These are phyloP conservation scores for Stratiolaelaps scimitus DNA, from an alignment of 1,140 invertebrate genomes.

Conservation along the genomic window DNA sequence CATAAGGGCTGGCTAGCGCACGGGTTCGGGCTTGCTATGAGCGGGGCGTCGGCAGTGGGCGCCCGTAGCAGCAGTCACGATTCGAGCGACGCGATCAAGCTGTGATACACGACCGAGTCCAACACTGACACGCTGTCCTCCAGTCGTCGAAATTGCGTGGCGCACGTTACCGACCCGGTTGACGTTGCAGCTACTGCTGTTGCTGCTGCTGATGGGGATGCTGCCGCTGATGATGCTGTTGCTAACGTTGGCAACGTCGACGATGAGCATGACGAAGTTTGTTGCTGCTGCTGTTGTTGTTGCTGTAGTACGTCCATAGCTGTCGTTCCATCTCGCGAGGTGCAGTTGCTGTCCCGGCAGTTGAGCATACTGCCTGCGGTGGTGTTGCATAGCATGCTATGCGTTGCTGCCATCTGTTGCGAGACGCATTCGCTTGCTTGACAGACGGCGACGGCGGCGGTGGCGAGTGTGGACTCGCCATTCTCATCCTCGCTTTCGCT, in stretches of 20 bases:
- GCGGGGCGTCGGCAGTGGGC: neutral
- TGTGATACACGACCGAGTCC: conserved; percentile 36
- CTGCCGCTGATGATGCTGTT: too few relatives aligned
- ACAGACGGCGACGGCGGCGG: neutral
- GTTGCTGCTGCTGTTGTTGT: too few relatives aligned
- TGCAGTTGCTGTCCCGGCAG: too few relatives aligned
- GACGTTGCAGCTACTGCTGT: too few relatives aligned
- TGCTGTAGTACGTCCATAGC: too few relatives aligned
- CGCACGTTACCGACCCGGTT: conserved; percentile 4
- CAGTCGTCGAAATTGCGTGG: conserved; percentile 11
- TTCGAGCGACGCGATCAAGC: conserved; percentile 35
- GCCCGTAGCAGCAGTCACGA: conserved; percentile 31
- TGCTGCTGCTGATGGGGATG: too few relatives aligned
- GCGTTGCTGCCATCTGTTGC: neutral
- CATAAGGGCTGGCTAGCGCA: conserved; percentile 24
- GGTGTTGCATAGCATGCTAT: too few relatives aligned
- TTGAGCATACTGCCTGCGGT: too few relatives aligned
- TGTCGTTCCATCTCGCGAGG: too few relatives aligned
- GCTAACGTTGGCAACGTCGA: too few relatives aligned
- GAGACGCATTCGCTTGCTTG: neutral
- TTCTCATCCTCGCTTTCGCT: conserved; percentile 26
- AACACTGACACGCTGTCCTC: conserved; percentile 31
- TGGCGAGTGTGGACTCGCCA: neutral
- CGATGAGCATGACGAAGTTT: too few relatives aligned
- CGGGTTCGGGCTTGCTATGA: neutral